A percentile compares a stretch with the other conserved stretches of the same genome.
These are phyloP conservation scores for Hypomesus transpacificus DNA, from an alignment of 2,113 vertebrate species.

Conservation along the genomic window DNA sequence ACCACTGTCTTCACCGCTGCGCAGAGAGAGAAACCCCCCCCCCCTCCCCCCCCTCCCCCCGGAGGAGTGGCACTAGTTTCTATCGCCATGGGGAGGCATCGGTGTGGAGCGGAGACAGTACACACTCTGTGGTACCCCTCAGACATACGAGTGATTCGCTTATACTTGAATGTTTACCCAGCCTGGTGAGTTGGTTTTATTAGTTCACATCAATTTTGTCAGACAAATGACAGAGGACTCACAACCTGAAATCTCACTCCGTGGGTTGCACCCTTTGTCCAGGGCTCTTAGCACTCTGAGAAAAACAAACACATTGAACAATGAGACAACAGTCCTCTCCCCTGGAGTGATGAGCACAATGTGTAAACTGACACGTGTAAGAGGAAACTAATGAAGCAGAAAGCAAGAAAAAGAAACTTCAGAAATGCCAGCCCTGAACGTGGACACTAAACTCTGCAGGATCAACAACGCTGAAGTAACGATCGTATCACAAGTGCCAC, in stretches of 20 bases:
- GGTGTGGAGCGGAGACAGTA: too few relatives aligned
- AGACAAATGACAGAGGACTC: constrained; percentile 85
- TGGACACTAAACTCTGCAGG: too few relatives aligned
- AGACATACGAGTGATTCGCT: constrained; percentile 30
- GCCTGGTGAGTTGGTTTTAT: constrained; percentile 79
- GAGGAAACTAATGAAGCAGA: constrained; percentile 43
- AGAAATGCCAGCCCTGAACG: neutral
- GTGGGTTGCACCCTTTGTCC: constrained; percentile 98
- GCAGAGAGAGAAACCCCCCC: too few relatives aligned
- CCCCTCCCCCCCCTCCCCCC: too few relatives aligned
- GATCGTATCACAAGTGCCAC: neutral
- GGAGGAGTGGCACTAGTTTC: constrained; percentile 18
- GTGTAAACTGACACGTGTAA: constrained; percentile 53
- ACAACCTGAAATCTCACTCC: constrained; percentile 99
- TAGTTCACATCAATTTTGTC: constrained; percentile 82
- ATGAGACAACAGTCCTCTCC: constrained; percentile 84
- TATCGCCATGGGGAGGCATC: constrained; percentile 42
- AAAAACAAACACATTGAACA: constrained; percentile 97
- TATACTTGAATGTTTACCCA: constrained; percentile 96
- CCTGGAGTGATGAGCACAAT: constrained; percentile 67
- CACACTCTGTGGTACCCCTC: too few relatives aligned
- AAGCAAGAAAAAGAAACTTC: neutral
- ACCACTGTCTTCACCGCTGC: too few relatives aligned
- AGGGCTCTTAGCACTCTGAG: constrained; percentile 99
- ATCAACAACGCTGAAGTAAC: neutral